Conservation (phyloP, 2,888 invertebrate species). For the Hyposoter didymator region DNA sequence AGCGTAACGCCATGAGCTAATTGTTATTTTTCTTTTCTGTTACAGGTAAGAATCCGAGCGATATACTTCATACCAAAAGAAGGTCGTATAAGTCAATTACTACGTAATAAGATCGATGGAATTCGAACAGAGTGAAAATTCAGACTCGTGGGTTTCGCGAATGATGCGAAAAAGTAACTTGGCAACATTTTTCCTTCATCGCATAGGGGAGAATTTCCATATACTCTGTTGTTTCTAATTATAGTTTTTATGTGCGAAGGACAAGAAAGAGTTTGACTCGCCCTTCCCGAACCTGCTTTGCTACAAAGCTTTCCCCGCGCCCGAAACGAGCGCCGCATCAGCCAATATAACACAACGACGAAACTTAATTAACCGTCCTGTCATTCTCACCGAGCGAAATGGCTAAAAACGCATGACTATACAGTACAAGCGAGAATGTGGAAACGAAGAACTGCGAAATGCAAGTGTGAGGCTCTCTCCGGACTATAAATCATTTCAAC, state of each 20-base stretch:
- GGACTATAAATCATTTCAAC: constrained; percentile 65
- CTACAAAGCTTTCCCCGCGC: constrained; percentile 39
- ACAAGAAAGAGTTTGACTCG: constrained; percentile 35
- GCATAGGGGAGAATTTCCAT: background rate
- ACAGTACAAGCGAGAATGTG: constrained; percentile 74
- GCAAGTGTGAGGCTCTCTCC: constrained; percentile 30
- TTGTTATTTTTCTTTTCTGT: constrained; percentile 71
- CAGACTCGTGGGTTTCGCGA: background rate
- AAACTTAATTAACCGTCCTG: constrained; percentile 82
- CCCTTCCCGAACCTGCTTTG: constrained; percentile 27
- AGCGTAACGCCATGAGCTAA: constrained; percentile 8
- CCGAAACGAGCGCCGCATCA: constrained; percentile 70
- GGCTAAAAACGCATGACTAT: constrained; percentile 76
- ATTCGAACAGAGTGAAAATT: background rate
- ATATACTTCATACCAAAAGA: background rate
- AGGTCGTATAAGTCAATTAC: constrained; percentile 54
- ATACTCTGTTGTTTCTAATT: constrained; percentile 40
- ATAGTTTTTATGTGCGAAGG: constrained; percentile 47
- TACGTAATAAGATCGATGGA: constrained; percentile 9
- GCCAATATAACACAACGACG: constrained; percentile 75
- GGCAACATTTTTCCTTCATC: background rate
- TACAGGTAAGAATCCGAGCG: constrained; percentile 75
- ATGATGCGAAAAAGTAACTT: background rate
- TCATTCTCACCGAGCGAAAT: constrained; percentile 77
- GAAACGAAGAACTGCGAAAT: constrained; percentile 38